Evolutionary conservation across 2,113 vertebrate species (phyloP), one percentile per base, ranked within the genome.

Genomic region (Tenrec ecaudatus): DNA sequence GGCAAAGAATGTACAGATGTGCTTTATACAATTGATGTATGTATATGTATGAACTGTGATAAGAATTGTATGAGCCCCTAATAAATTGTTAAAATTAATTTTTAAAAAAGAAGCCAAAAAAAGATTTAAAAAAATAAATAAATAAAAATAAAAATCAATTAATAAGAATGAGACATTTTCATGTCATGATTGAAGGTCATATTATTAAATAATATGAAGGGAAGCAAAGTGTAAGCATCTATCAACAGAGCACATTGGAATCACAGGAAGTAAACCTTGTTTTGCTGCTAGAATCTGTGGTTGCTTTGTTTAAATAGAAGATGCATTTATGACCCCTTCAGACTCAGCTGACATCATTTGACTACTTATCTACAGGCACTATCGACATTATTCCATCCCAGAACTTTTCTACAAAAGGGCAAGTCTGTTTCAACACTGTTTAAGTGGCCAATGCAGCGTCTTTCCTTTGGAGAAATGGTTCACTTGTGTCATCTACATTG

Each of bases 301-400:
- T 25, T 58, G 40, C 25, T 80, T 92, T 94, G 31, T 84, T 95
- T 89, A 77, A 82, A 33, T 73, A 62, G 31, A 96, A 90, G 36
- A 12, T 64, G 3, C 6, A 90, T 94, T 94, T 84, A 96, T 79
- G 57, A 0, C 6, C 85, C 6, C 29, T 93, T 85, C 53, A 78
- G 90, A 94, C 94, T 47, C 0, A 2, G 38, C 3, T 95, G 73
- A 95, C 38, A 91, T 20, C 53, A 82, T 78, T 89, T 93, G 79
- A 95, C 81, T 79, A 47, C 2, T 87, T 90, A 91, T 53, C 88
- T 86, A 29, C 68, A 92, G 81, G 22, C 82, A 85, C 58, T 68
- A 94, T 71, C 87, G 12, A 83, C 23, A 38, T 86, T 92, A 94
- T 96, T 97, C 78, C 91, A 86, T 83, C 6, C 38, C 43, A 90